Base-by-base conservation (phyloP, 2,113 vertebrate species). In the Bujurquina vittata region DNA sequence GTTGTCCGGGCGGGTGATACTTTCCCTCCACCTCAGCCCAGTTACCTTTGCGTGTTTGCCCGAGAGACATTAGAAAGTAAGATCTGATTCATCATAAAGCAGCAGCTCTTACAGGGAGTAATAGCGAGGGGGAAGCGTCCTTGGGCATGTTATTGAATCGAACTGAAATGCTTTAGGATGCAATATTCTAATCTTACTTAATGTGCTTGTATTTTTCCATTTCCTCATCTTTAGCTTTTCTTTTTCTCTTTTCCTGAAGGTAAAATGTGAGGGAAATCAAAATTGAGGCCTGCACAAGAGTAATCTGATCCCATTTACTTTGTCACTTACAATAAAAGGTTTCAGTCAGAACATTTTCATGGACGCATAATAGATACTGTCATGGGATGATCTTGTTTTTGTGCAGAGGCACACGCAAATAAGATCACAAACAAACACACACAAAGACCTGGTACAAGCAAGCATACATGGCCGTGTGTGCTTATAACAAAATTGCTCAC, bases 221-320 rank as follows among this genome's bases (percentile, higher is more conserved):
- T 82, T 85, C 20, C 35, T 54, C 43, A 52, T 84, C 57, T 80
- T 85, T 57, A 74, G 43, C 56, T 85, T 61, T 84, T 72, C 74
- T 17, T 15, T 49, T 55, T 20, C n/a, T 72, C 74, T 17, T 88
- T 81, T 87, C 83, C 89, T 72, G 35, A 83, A 92, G 92, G 87
- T 91, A 82, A 87, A 93, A 85, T 81, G 80, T 82, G 75, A 91
- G 77, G 57, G 65, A 88, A 93, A 91, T 86, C 77, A 54, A 86
- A 88, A 91, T 74, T 5, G 72, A 82, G 77, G 69, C 81, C 77
- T 74, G 35, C 55, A n/a, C 80, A 74, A 76, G 69, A 86, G 87
- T 88, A 92, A 89, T 91, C 77, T 69, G 83, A 90, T 94, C 88
- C 83, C 76, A 88, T 94, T 91, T 93, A 88, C 87, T 88, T 88